Base-by-base conservation (phyloP, 2,113 vertebrate genomes). In the Copsychus sechellarum region DNA sequence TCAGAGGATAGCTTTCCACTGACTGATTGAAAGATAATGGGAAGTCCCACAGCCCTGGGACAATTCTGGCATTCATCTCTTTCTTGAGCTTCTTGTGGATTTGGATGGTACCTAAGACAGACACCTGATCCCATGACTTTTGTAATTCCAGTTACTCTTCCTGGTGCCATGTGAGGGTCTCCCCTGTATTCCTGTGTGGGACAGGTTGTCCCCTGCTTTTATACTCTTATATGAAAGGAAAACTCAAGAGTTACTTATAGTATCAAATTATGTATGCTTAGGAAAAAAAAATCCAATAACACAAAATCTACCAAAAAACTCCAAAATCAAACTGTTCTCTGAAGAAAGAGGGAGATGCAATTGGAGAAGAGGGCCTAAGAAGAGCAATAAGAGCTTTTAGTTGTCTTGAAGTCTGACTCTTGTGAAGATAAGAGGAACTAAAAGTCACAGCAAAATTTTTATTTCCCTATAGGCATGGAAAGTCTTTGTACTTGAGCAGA, bases 361-460 rank as follows among this genome's bases (percentile, higher is more conserved):
- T 42, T 71, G 60, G 40, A 83, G 60, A 95, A 76, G n/a, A 53
- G 5, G 9, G 79, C 57, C 54, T 36, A 25, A 86, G 38, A 77
- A 29, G 8, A 88, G 24, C 48, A 94, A 26, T 3, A 29, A 31
- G 25, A 53, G 6, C 65, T 70, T 88, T 66, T 71, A 81, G 25
- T 47, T 53, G 34, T 4, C 42, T 51, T 65, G 8, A 74, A 86
- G 54, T 25, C 31, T 51, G 45, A 74, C 18, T 86, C 40, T 45
- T 31, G n/a, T 38, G 91, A 92, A 77, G 38, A 74, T 86, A 34
- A 93, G 67, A 93, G 53, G 34, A 84, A 43, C 15, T 61, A 38
- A 54, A 73, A 81, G 6, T 31, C 2, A 2, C 6, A 29, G 8
- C 0, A 10, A 64, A 92, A 61, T 26, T 42, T 54, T 7, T 11